phyloP scores from a whole-genome alignment of 1,140 invertebrate genomes.

The Leptopilina clavipes region DNA sequence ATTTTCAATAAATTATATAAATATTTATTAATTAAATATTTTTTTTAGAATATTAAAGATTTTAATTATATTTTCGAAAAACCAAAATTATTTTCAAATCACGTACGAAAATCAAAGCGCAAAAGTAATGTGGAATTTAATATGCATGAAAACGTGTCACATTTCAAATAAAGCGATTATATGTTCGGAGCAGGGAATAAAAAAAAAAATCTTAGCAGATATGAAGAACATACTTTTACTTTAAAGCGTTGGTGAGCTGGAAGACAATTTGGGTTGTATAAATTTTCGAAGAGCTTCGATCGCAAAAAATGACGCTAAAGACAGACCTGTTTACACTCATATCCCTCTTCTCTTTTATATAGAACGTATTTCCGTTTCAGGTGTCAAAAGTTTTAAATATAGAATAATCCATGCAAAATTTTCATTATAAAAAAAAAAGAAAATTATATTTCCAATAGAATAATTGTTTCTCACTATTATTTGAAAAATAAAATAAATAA shows the following conservation, averaged over 20 bases:
- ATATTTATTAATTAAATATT: too few species aligned
- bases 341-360: constrained; percentile 2
- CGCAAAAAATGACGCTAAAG: constrained; percentile 20
- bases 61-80: too few species aligned
- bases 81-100: too few species aligned
- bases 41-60: too few species aligned
- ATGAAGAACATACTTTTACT: constrained; percentile 7
- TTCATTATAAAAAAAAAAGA: too few species aligned
- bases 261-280: constrained; percentile 32
- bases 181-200: neutral
- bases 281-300: constrained; percentile 29
- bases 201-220: constrained; percentile 4
- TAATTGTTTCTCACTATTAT: too few species aligned
- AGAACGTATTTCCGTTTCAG: neutral
- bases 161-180: neutral
- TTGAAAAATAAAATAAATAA: too few species aligned
- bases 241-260: constrained; percentile 11
- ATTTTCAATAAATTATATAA: too few species aligned
- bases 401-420: neutral
- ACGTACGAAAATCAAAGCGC: too few species aligned
- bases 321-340: constrained; percentile 13
- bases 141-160: neutral
- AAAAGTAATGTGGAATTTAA: neutral
- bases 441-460: too few species aligned
- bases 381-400: neutral